Percentiles rank a stretch among this genome's conserved stretches.
Evolutionary conservation across 2,113 vertebrate species (phyloP).

Genomic region (Vimba vimba): DNA sequence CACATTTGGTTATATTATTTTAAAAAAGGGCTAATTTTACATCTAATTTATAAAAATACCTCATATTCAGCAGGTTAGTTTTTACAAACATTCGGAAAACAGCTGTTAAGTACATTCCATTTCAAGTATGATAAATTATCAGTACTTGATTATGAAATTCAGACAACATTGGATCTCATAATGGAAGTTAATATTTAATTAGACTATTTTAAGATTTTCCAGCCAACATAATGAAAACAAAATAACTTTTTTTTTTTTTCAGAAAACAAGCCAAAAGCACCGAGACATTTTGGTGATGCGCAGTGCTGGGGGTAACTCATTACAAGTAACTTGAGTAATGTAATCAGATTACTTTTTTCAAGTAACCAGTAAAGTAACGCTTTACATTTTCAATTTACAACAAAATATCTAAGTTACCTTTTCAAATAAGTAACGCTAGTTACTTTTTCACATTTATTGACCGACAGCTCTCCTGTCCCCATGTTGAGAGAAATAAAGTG

Average conservation of each 20-base stretch:
- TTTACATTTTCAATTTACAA: no score
- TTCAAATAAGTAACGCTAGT: no score
- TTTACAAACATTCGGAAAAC: background rate
- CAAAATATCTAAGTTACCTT: no score
- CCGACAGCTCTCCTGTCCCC: no score
- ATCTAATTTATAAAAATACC: background rate
- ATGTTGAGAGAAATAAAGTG: no score
- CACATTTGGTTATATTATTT: background rate
- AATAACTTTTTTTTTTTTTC: no score
- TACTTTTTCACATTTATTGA: no score
- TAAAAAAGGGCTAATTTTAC: background rate
- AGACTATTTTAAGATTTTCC: background rate
- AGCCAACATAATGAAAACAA: background rate
- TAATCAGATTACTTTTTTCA: no score
- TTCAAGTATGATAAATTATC: background rate
- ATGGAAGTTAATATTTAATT: background rate
- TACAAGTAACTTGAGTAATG: no score
- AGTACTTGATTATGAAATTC: background rate
- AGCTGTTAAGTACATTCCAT: background rate
- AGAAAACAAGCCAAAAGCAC: background rate
- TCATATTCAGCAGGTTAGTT: background rate
- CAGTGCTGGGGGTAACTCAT: no score
- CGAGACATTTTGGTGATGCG: background rate
- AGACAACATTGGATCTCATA: background rate
- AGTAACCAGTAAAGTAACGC: no score